Conservation (phyloP, 2,797 vertebrate species). For the Erpetoichthys calabaricus region DNA sequence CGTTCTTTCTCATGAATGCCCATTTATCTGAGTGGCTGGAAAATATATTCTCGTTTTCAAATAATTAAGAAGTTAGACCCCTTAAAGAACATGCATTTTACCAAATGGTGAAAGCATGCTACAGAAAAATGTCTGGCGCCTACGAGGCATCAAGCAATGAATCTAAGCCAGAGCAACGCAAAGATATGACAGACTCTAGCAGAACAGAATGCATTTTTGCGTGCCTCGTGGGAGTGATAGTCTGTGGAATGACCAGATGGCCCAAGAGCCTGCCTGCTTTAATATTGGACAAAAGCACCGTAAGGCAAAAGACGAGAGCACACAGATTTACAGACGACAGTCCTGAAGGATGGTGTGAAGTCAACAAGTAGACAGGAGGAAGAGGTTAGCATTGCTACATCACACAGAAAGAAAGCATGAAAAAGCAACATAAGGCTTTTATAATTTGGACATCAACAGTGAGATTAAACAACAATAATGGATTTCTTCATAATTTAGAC, state of each 20-base stretch:
- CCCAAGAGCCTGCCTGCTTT: not conserved
- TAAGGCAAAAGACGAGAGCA: slow-evolving; percentile 7
- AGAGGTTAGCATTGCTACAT: slow-evolving; percentile 1
- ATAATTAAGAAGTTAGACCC: slow-evolving; percentile 6
- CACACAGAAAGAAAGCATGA: slow-evolving; percentile 12
- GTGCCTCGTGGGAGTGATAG: slow-evolving; percentile 8
- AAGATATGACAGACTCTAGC: slow-evolving; percentile 6
- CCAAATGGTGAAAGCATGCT: slow-evolving; percentile 4
- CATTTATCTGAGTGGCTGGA: slow-evolving; percentile 50
- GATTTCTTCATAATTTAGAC: not conserved
- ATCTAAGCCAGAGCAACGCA: slow-evolving; percentile 3
- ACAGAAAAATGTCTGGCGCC: slow-evolving; percentile 5
- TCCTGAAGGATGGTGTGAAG: slow-evolving; percentile 11
- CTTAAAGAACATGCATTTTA: slow-evolving; percentile 9
- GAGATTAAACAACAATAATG: slow-evolving; percentile 2
- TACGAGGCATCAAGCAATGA: slow-evolving; percentile 1
- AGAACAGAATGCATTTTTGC: slow-evolving; percentile 10
- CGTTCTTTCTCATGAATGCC: slow-evolving; percentile 29
- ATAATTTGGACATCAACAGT: not conserved
- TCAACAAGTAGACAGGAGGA: slow-evolving; percentile 7
- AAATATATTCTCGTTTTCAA: slow-evolving; percentile 46
- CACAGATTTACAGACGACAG: slow-evolving; percentile 2
- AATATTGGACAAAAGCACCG: not conserved
- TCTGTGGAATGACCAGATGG: slow-evolving; percentile 6
- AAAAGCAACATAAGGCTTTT: slow-evolving; percentile 3